Evolutionary conservation across 2,888 invertebrate genomes (phyloP).

Genomic region (Mesopsocus fuscifrons): DNA sequence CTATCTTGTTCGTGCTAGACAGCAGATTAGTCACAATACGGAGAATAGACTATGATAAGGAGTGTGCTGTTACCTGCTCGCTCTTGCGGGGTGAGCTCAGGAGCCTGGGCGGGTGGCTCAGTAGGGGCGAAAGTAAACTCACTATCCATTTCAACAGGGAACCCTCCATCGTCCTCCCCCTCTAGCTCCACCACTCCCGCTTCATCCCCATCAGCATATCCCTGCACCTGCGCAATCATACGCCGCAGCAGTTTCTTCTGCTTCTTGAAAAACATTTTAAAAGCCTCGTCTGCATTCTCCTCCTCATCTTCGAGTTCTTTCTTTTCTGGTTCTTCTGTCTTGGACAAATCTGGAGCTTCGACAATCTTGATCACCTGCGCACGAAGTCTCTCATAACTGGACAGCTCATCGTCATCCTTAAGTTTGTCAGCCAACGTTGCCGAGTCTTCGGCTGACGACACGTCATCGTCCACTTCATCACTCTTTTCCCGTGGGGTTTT

Average conservation of each 20-base stretch:
- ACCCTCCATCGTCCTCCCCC: constrained; percentile 21
- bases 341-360: constrained; percentile 25
- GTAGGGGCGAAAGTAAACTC: constrained; percentile 29
- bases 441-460: constrained; percentile 11
- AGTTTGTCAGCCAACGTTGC: no score
- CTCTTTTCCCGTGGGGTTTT: constrained; percentile 24
- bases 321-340: constrained; percentile 21
- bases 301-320: constrained; percentile 13
- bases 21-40: no score
- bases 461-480: constrained; percentile 14
- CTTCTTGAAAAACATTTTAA: constrained; percentile 12
- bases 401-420: not conserved
- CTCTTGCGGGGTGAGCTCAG: constrained; percentile 39
- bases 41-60: no score
- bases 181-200: constrained; percentile 22
- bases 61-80: constrained; percentile 54
- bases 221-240: constrained; percentile 19
- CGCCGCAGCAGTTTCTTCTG: constrained; percentile 10
- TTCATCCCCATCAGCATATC: constrained; percentile 24
- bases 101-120: constrained; percentile 25
- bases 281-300: constrained; percentile 12
- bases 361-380: constrained; percentile 14
- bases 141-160: constrained; percentile 22
- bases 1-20: no score
- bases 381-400: not conserved